Evolutionary conservation across 1,140 invertebrate species (phyloP), one percentile per base, ranked within the genome.

Genomic region (Physella acuta): DNA sequence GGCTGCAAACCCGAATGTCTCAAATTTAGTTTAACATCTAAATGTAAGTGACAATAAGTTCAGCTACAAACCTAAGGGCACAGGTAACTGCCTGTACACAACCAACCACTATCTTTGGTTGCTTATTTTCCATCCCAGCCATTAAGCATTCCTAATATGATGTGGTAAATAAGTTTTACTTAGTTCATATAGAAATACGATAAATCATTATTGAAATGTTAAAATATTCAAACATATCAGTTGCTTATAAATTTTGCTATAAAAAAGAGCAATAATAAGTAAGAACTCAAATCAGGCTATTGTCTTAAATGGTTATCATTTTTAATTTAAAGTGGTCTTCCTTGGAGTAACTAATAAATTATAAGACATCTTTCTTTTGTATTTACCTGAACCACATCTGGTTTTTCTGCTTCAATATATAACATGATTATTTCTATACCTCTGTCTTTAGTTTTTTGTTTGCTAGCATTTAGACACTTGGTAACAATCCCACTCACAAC

Each of bases 331-430:
- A n/a, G n/a, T n/a, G n/a, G n/a, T n/a, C n/a, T n/a, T n/a, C n/a
- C n/a, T n/a, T n/a, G n/a, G n/a, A n/a, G n/a, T n/a, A n/a, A n/a
- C n/a, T n/a, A n/a, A n/a, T n/a, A 49, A 49, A 49, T 14, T 5
- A 37, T 14, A 61, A 37, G n/a, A 3, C 33, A 11, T 16, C 28
- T n/a, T n/a, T n/a, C n/a, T n/a, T n/a, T n/a, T n/a, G n/a, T n/a
- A n/a, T n/a, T 53, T 30, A 84, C 83, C 76, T 80, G 78, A 3
- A 86, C 84, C 64, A 80, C 83, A 76, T 98, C 95, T 72, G 94
- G 91, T 84, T 97, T 97, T 81, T 99, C 96, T 76, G 97, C 94
- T 87, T 99, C 95, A 76, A 98, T 89, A 81, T 92, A 97, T 92
- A 97, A 94, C 55, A 98, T 87, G 1, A 91, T 90, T 66, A 98